A percentile compares a stretch with the other conserved stretches of the same genome.
phyloP scores from a whole-genome alignment of 1,140 invertebrate genomes.

The Dysdera silvatica region DNA sequence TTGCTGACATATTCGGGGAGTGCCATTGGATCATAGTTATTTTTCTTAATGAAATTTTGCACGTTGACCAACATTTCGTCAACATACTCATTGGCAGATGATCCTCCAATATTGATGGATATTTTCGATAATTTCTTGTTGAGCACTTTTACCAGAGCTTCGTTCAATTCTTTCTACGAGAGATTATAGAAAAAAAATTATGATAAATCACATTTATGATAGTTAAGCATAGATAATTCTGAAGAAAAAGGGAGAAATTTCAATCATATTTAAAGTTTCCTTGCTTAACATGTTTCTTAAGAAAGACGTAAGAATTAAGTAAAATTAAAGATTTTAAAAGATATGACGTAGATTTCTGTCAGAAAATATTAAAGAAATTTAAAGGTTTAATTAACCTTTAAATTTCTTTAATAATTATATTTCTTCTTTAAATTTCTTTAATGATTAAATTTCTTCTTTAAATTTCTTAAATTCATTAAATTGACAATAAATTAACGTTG shows the following conservation, averaged over 20 bases:
- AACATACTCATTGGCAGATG: slow-evolving; percentile 21
- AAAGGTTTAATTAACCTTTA: too few relatives aligned
- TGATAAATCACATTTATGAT: neutral
- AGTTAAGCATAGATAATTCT: neutral
- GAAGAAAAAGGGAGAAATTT: neutral
- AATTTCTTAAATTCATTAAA: too few relatives aligned
- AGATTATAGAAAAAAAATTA: neutral
- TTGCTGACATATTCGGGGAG: slow-evolving; percentile 15
- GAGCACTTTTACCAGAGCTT: slow-evolving; percentile 13
- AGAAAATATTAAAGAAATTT: too few relatives aligned
- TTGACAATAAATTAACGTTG: too few relatives aligned
- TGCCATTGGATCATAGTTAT: slow-evolving; percentile 18
- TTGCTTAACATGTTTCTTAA: too few relatives aligned
- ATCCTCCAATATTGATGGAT: slow-evolving; percentile 23
- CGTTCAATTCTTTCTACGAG: slow-evolving; percentile 9
- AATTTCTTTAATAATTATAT: too few relatives aligned
- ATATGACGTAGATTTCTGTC: too few relatives aligned
- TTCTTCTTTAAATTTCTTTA: too few relatives aligned
- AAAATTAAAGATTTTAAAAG: too few relatives aligned
- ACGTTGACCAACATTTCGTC: slow-evolving; percentile 26
- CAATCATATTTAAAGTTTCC: neutral
- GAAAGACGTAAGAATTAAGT: too few relatives aligned
- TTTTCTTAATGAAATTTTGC: slow-evolving; percentile 4
- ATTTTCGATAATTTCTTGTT: slow-evolving; percentile 24
- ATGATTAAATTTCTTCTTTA: too few relatives aligned